Base-by-base conservation (phyloP, 2,888 invertebrate species). In the Brachypalpus laphriformis region DNA sequence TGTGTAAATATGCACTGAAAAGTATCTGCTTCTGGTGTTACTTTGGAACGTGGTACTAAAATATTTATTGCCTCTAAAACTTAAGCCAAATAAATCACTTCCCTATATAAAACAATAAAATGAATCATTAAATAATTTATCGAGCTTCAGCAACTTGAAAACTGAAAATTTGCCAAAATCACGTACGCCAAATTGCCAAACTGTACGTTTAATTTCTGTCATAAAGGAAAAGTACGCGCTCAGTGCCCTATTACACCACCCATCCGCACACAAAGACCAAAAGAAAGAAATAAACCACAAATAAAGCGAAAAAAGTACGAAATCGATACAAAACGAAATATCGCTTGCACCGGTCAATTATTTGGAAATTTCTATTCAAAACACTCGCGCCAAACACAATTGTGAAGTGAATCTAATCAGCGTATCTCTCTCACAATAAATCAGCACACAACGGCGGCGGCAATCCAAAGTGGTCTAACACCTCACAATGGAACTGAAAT, bases 121-220 rank as follows among this genome's bases (percentile, higher is more conserved):
- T 49, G 9, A 20, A 1, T 28, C 47, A 47, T 47, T 45, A 31
- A 63, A n/a, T 16, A 45, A 16, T 25, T 61, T 5, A 42, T 45
- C n/a, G n/a, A 3, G 16, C 61, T 25, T 51, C 28, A 51, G 25
- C 14, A 28, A 25, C 4, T 2, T 8, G n/a, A 4, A 31, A 34
- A n/a, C 18, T 16, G 14, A 14, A 22, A 20, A 37, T 9, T 37
- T 45, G 42, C 51, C 51, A 54, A 63, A 54, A 54, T 63, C 63
- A 63, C 63, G 45, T 54, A 31, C 74, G 63, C 54, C 34, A 61
- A 74, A 74, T 54, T 63, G 63, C 31, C 61, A 54, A 63, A 49
- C 49, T 25, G 8, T 34, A 49, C 49, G 37, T 25, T 59, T 16
- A 14, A 61, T 37, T 54, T n/a, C 28, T 22, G 63, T 74, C 74